Evolutionary conservation across 2,888 invertebrate species (phyloP).

Genomic region (Lasioglossum vierecki): DNA sequence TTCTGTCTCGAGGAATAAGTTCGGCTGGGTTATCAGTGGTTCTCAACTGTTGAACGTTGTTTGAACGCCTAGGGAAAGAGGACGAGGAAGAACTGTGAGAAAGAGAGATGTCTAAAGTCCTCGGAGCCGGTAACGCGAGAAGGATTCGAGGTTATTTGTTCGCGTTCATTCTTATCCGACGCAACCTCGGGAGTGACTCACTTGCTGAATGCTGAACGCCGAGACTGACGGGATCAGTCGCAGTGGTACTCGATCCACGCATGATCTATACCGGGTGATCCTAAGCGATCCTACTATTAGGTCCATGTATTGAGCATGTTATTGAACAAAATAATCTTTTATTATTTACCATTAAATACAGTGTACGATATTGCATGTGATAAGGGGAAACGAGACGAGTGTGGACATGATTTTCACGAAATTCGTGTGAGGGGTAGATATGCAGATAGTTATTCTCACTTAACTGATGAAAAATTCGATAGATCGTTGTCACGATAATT

Average conservation of each 20-base stretch:
- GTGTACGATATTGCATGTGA: too few species aligned
- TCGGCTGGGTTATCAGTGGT: conserved; percentile 57
- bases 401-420: too few species aligned
- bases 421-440: too few species aligned
- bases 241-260: conserved; percentile 64
- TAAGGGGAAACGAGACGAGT: too few species aligned
- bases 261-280: not conserved
- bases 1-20: conserved; percentile 45
- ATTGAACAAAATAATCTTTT: too few species aligned
- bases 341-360: too few species aligned
- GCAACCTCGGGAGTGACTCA: conserved; percentile 68
- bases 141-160: conserved; percentile 70
- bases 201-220: conserved; percentile 64
- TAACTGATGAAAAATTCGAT: not conserved
- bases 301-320: too few species aligned
- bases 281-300: not conserved
- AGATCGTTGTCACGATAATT: not conserved
- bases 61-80: not conserved
- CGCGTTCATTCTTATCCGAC: conserved; percentile 69
- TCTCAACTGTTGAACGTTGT: conserved; percentile 40
- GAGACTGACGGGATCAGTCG: conserved; percentile 58
- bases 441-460: not conserved
- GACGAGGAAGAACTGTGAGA: not conserved
- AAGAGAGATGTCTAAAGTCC: conserved; percentile 13
- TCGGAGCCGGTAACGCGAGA: conserved; percentile 46